Evolutionary conservation across 2,888 invertebrate species (phyloP).

Genomic region (Caradrina clavipalpis): DNA sequence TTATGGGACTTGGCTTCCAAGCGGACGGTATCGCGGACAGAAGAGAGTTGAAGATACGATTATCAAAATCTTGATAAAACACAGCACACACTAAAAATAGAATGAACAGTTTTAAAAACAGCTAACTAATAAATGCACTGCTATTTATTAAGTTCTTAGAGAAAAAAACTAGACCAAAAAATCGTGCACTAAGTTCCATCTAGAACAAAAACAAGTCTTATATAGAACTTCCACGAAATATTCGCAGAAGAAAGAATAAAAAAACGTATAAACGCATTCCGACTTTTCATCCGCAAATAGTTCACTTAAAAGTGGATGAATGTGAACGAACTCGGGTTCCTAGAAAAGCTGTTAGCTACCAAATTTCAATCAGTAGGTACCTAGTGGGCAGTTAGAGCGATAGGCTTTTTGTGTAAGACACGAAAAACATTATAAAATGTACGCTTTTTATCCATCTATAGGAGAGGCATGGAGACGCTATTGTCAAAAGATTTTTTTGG

Average conservation of each 20-base stretch:
- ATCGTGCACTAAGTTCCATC: conserved; percentile 19
- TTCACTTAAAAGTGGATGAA: conserved; percentile 30
- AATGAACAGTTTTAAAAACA: conserved; percentile 25
- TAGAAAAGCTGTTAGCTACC: conserved; percentile 74
- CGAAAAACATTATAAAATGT: conserved; percentile 79
- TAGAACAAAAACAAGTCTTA: conserved; percentile 29
- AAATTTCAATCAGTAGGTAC: conserved; percentile 77
- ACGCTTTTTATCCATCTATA: conserved; percentile 70
- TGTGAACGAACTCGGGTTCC: conserved; percentile 75
- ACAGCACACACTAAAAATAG: conserved; percentile 7
- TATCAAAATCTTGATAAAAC: conserved; percentile 7
- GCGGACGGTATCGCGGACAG: no score
- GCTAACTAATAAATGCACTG: conserved; percentile 33
- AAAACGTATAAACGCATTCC: conserved; percentile 11
- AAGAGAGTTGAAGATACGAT: no score
- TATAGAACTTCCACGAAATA: conserved; percentile 7
- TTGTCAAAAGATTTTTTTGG: conserved; percentile 31
- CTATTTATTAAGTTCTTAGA: background rate
- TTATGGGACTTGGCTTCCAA: no score
- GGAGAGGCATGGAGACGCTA: conserved; percentile 55
- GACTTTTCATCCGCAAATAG: conserved; percentile 24
- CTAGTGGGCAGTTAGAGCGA: conserved; percentile 67
- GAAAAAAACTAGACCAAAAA: conserved; percentile 19
- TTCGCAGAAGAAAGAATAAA: conserved; percentile 1
- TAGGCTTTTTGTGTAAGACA: conserved; percentile 75